phyloP scores from a whole-genome alignment of 2,113 vertebrate species.

The Psettodes erumei region DNA sequence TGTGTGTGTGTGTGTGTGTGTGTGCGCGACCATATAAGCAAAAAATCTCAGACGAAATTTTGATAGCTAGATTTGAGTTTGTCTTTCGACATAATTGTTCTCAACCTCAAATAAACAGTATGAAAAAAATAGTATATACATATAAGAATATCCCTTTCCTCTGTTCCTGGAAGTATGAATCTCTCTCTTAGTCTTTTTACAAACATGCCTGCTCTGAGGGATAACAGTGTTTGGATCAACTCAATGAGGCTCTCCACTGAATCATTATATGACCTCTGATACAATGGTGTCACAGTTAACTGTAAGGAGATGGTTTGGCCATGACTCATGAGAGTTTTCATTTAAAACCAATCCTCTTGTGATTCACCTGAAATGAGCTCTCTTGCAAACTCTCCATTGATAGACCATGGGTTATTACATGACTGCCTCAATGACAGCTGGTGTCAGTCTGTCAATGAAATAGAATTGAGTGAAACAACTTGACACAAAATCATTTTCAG shows the following conservation, averaged over 20 bases:
- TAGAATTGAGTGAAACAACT: background rate
- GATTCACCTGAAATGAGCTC: slow-evolving; percentile 28
- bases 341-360: slow-evolving; percentile 38
- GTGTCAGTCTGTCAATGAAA: slow-evolving; percentile 8
- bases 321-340: slow-evolving; percentile 31
- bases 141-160: background rate
- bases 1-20: too few relatives aligned
- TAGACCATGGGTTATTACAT: background rate
- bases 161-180: slow-evolving; percentile 1
- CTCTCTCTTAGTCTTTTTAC: slow-evolving; percentile 3
- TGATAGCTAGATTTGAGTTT: background rate
- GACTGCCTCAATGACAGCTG: slow-evolving; percentile 9
- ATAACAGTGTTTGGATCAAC: slow-evolving; percentile 22
- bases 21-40: too few relatives aligned
- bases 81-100: background rate
- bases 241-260: slow-evolving; percentile 52
- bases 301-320: slow-evolving; percentile 26
- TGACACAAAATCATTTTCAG: background rate
- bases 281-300: slow-evolving; percentile 36
- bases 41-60: background rate
- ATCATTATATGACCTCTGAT: slow-evolving; percentile 42
- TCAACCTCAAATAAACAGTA: background rate
- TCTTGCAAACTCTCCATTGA: background rate
- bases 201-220: slow-evolving; percentile 28
- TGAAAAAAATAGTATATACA: background rate